A percentile compares a stretch with the other conserved stretches of the same genome.
These are phyloP conservation scores for Sylvietta virens DNA, from an alignment of 2,113 vertebrate genomes.

Conservation along the genomic window DNA sequence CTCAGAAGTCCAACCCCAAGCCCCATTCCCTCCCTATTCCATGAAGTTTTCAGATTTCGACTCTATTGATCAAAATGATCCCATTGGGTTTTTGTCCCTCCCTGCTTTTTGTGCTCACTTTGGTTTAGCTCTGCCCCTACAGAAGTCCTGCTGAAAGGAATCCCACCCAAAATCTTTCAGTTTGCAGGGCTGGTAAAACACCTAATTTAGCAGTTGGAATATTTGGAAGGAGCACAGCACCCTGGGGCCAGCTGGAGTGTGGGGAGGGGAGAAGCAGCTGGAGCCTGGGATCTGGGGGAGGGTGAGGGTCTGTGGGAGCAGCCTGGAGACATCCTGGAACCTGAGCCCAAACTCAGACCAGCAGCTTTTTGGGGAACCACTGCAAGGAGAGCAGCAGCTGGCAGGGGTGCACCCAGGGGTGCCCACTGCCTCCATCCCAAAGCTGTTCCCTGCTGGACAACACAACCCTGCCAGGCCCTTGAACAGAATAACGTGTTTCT, in stretches of 20 bases:
- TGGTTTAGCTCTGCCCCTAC: not conserved
- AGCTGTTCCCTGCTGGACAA: not conserved
- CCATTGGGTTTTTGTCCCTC: not conserved
- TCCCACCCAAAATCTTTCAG: not conserved
- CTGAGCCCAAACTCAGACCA: not conserved
- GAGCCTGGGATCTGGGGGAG: not conserved
- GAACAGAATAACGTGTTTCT: not conserved
- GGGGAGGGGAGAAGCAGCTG: not conserved
- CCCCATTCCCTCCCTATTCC: not conserved
- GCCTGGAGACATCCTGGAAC: not conserved
- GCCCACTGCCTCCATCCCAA: rapidly evolving
- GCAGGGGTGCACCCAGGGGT: not conserved
- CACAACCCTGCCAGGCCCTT: not conserved
- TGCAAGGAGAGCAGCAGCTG: not conserved
- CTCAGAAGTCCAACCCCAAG: not conserved
- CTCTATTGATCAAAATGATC: not conserved
- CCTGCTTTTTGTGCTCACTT: not conserved
- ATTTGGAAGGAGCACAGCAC: not conserved
- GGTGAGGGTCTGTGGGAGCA: not conserved
- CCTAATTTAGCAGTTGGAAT: not conserved
- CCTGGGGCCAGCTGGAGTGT: not conserved
- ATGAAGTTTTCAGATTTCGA: not conserved
- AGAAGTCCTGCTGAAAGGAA: not conserved
- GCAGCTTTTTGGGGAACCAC: not conserved
- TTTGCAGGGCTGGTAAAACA: not conserved